Evolutionary conservation across 2,797 vertebrate species (phyloP), one percentile per base, ranked within the genome.

Genomic region (Ctenosaura bakeri): DNA sequence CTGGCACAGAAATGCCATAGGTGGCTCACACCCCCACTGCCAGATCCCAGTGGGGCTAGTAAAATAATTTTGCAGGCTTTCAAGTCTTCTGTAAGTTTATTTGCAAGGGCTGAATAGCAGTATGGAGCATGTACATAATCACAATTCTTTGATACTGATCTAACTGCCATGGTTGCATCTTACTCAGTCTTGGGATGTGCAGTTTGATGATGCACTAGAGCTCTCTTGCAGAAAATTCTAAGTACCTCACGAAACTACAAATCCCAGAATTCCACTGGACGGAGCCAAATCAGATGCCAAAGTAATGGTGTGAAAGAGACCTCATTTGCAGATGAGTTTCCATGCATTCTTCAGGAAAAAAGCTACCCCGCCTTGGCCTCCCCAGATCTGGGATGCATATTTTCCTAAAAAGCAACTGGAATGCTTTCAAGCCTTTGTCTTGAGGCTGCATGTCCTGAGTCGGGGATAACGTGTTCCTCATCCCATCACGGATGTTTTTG

Each of bases 401-500:
- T 64, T 78, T 82, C 89, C 86, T 90, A 66, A 91, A 84, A 14
- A 88, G 74, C 69, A 88, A 56, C 74, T 88, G 42, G 50, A 80
- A 88, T 83, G 24, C 82, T 90, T 88, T n/a, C 77, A 80, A 89
- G 46, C 46, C 73, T 94, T 91, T 42, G 88, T n/a, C 35, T 85
- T 18, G 32, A 13, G 29, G 46, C 8, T 69, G 20, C 78, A 32
- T 50, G 54, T 24, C 88, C 29, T 38, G 52, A 80, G 2, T 76
- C 86, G 29, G 62, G 83, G 91, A 90, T 83, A 2, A 1, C 1
- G 8, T 35, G 59, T 16, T 24, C n/a, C 84, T 5, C 52, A 83
- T 9, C 42, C 64, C 46, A 52, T 85, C 32, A 0, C 35, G 81
- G 42, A 83, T 85, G 59, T 69, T 91, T 46, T 89, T 81, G 78